These are phyloP conservation scores for Coendou prehensilis DNA, from an alignment of 2,797 vertebrate genomes.

Conservation along the genomic window DNA sequence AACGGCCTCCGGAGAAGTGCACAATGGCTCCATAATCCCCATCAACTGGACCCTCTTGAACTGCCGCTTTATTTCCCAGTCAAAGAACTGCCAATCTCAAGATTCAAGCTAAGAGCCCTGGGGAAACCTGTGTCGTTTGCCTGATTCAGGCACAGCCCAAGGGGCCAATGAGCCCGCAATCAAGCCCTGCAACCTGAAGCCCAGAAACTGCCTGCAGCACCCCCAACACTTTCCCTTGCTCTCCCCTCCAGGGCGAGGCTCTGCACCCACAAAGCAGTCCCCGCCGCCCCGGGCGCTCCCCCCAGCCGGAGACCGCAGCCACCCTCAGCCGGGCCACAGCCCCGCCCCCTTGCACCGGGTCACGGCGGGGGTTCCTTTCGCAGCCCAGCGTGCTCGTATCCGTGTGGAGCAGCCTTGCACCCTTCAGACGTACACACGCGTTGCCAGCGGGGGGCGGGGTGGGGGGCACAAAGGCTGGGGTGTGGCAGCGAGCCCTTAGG, in stretches of 20 bases:
- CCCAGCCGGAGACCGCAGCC: conserved; percentile 56
- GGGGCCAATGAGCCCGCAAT: conserved; percentile 16
- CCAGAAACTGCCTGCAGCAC: conserved; percentile 62
- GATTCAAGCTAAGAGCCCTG: conserved; percentile 64
- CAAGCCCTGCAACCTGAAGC: conserved; percentile 20
- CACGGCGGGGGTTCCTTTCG: neutral
- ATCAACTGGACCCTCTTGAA: conserved; percentile 82
- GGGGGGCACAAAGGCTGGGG: conserved; percentile 64
- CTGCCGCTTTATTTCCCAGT: conserved; percentile 75
- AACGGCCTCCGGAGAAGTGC: conserved; percentile 74
- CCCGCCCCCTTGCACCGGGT: conserved; percentile 70
- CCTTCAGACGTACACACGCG: conserved; percentile 26
- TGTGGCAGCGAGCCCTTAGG: conserved; percentile 74
- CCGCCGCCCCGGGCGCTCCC: neutral
- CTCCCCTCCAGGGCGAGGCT: conserved; percentile 62
- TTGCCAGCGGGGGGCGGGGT: neutral
- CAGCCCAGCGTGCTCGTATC: neutral
- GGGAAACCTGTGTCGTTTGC: conserved; percentile 34
- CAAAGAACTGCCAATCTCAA: conserved; percentile 78
- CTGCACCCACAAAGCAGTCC: conserved; percentile 65
- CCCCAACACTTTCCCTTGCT: conserved; percentile 63
- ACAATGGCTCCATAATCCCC: conserved; percentile 82
- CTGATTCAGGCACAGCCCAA: conserved; percentile 10
- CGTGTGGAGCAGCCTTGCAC: neutral
- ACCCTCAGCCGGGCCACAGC: conserved; percentile 39